These are phyloP conservation scores for Odontocolon sp. DNA, from an alignment of 2,888 invertebrate genomes.

Conservation along the genomic window DNA sequence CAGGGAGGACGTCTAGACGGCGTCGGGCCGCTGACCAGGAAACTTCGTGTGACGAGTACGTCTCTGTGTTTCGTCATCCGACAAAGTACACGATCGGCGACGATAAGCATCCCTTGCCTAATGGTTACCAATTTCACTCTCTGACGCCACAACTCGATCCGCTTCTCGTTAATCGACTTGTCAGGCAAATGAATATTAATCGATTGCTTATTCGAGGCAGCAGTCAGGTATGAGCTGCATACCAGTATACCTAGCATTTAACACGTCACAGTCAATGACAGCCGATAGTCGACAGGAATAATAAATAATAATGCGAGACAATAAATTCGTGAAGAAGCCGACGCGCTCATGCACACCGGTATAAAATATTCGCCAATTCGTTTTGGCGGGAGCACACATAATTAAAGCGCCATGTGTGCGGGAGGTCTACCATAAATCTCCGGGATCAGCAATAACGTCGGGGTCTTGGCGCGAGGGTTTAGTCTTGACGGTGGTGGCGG, in stretches of 20 bases:
- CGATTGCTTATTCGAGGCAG: conserved; percentile 37
- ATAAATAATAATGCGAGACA: neutral
- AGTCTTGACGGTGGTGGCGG: conserved; percentile 45
- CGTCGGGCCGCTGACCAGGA: conserved; percentile 43
- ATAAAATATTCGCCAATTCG: conserved; percentile 79
- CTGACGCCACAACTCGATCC: conserved; percentile 42
- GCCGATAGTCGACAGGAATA: conserved; percentile 48
- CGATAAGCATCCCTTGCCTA: conserved; percentile 27
- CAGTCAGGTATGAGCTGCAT: too few relatives aligned
- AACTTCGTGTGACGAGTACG: conserved; percentile 31
- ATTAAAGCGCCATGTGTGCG: conserved; percentile 80
- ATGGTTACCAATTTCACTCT: conserved; percentile 38
- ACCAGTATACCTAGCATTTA: too few relatives aligned
- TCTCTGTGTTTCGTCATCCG: conserved; percentile 50
- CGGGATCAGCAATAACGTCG: conserved; percentile 79
- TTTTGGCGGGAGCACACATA: conserved; percentile 74
- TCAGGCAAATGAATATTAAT: conserved; percentile 58
- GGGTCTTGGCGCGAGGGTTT: conserved; percentile 63
- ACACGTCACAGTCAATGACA: too few relatives aligned
- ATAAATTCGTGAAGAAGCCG: conserved; percentile 60
- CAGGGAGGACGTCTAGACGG: conserved; percentile 40
- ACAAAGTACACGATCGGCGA: conserved; percentile 54
- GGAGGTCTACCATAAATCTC: conserved; percentile 77
- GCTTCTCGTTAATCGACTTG: conserved; percentile 59
- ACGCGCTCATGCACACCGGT: conserved; percentile 45